Evolutionary conservation across 2,797 vertebrate species (phyloP), one percentile per base, ranked within the genome.

Genomic region (Sebastes nivosus): DNA sequence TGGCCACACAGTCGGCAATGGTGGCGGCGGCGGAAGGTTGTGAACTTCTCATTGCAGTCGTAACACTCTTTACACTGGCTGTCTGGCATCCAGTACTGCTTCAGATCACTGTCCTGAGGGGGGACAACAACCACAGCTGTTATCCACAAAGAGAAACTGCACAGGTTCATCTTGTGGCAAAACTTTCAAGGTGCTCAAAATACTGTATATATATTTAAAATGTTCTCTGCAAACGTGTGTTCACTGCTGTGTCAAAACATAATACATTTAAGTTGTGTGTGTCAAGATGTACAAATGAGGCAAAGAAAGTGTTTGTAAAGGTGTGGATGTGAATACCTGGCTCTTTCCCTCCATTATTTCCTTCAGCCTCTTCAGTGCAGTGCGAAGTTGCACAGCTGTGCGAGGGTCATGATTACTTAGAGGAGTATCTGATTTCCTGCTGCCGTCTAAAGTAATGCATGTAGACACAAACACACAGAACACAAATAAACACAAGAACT

Each of bases 1-100:
- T 99, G 99, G 2, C 98, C 99, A 46, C 99, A 99, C 2, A 99
- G 95, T 1, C 99, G 95, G 91, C 99, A 99, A 82, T 99, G 99
- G 87, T 99, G 99, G 25, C 99, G 96, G 14, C 99, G 96, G 6
- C 99, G 95, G 83, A 99, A 99, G 29, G 98, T 99, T 24, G 99
- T 99, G 77, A 99, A 99, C 91, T 99, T 99, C 93, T 99, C 99
- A 2, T 97, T 99, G 83, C 99, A 99, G 93, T 99, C 98, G 14
- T 99, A 99, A 82, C 99, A 99, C 84, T 99, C 98, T 82, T 99
- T 99, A 89, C 99, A 99, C 72, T 99, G 99, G 91, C 98, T 99
- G 80, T 99, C 99, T 2, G 99, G 99, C 99, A 99, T 99, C 99
- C 99, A 99, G 93, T 99, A 99, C 84, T 99, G 99, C 93, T 99